Percentiles rank a stretch among this genome's conserved stretches.
Evolutionary conservation across 2,888 invertebrate species (phyloP).

Genomic region (Dorcus parallelipipedus): DNA sequence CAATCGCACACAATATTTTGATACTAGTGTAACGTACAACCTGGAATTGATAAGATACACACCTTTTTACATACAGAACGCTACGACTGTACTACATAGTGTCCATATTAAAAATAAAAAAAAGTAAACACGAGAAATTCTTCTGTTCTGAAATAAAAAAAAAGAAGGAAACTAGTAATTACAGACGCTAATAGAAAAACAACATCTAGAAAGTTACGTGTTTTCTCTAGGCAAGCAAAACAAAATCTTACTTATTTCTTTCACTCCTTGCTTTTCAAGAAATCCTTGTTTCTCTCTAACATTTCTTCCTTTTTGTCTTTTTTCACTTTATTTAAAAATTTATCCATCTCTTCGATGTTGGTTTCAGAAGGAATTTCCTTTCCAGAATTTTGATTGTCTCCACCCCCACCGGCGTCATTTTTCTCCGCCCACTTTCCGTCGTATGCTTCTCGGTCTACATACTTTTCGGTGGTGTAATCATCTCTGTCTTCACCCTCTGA

Average conservation of each 20-base stretch:
- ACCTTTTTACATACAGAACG: too few relatives aligned
- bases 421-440: conserved; percentile 66
- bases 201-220: too few relatives aligned
- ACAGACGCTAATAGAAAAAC: too few relatives aligned
- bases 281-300: conserved; percentile 53
- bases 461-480: conserved; percentile 50
- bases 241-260: background rate
- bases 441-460: conserved; percentile 61
- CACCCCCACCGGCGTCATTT: conserved; percentile 43
- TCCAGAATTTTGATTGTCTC: conserved; percentile 21
- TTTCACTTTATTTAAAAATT: conserved; percentile 55
- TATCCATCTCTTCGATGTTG: conserved; percentile 56
- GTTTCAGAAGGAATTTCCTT: conserved; percentile 41
- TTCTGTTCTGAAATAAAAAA: too few relatives aligned
- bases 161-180: too few relatives aligned
- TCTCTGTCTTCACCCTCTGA: conserved; percentile 59
- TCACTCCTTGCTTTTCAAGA: conserved; percentile 43
- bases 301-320: conserved; percentile 58
- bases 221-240: too few relatives aligned
- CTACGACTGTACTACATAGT: too few relatives aligned
- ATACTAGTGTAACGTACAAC: too few relatives aligned
- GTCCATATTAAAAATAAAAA: too few relatives aligned
- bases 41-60: too few relatives aligned
- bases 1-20: too few relatives aligned
- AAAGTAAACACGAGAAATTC: too few relatives aligned